Percentiles rank a stretch among this genome's conserved stretches.
Conservation (phyloP, 2,888 invertebrate species). For the Odontocerum albicorne region DNA sequence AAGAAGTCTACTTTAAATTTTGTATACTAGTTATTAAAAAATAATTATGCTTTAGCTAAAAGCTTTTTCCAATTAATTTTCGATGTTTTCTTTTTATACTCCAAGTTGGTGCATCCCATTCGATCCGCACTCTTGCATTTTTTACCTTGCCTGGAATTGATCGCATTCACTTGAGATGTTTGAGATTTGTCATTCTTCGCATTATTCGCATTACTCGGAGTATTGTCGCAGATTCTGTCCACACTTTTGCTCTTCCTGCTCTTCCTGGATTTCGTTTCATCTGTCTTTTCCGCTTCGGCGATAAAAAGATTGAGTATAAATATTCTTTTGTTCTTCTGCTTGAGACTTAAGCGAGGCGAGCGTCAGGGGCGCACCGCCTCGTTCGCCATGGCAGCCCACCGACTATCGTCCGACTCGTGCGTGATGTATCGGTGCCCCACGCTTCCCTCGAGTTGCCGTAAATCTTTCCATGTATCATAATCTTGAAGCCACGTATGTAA, state of each 20-base stretch:
- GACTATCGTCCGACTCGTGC: slow-evolving; percentile 90
- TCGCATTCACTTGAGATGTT: not conserved
- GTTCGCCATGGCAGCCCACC: slow-evolving; percentile 66
- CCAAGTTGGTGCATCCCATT: slow-evolving; percentile 6
- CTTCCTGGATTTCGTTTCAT: slow-evolving; percentile 12
- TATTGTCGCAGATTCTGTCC: slow-evolving; percentile 30
- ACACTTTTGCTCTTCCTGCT: slow-evolving; percentile 32
- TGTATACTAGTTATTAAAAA: not conserved
- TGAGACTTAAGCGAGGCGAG: slow-evolving; percentile 37
- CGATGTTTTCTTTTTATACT: slow-evolving; percentile 19
- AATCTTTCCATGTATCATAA: slow-evolving; percentile 92
- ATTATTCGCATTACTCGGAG: slow-evolving; percentile 5
- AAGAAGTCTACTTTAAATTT: too few species aligned
- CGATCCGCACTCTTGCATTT: slow-evolving; percentile 33
- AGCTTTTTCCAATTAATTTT: slow-evolving; percentile 32
- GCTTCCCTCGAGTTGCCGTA: slow-evolving; percentile 76
- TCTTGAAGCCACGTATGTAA: slow-evolving; percentile 97
- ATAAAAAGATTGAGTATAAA: slow-evolving; percentile 32
- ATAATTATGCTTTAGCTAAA: slow-evolving; percentile 28
- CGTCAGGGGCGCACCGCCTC: slow-evolving; percentile 40
- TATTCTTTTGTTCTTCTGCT: slow-evolving; percentile 10
- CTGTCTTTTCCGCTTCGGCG: slow-evolving; percentile 8
- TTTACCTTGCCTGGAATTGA: slow-evolving; percentile 20
- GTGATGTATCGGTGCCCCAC: slow-evolving; percentile 70
- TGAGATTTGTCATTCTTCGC: slow-evolving; percentile 8